Conservation (phyloP, 2,888 invertebrate genomes). For the Drosophila pegasa region DNA sequence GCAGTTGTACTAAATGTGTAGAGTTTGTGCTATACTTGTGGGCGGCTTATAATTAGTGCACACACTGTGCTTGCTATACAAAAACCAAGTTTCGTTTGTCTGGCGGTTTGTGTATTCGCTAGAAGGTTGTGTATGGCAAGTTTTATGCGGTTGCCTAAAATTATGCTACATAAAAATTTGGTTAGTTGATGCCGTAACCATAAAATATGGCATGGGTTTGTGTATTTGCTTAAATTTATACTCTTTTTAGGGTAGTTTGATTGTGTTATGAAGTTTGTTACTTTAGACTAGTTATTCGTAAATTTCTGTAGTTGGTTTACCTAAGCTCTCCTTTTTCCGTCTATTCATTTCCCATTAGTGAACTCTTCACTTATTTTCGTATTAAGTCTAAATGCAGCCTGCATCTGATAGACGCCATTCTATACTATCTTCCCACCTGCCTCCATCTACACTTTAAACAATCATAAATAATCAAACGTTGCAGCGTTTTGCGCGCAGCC, state of each 20-base stretch:
- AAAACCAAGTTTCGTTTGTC: conserved; percentile 25
- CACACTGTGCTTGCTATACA: not conserved
- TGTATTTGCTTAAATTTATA: not conserved
- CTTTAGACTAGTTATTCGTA: not conserved
- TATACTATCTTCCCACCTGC: no score
- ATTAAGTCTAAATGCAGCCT: not conserved
- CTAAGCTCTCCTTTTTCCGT: not conserved
- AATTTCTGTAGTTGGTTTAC: not conserved
- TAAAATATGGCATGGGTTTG: not conserved
- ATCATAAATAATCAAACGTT: conserved; percentile 56
- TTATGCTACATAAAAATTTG: conserved; percentile 6
- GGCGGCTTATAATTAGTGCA: not conserved
- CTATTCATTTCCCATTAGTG: not conserved
- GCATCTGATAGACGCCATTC: no score
- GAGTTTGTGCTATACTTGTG: conserved; percentile 31
- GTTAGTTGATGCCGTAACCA: no score
- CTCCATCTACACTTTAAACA: not conserved
- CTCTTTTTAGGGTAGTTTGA: not conserved
- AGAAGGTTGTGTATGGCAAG: not conserved
- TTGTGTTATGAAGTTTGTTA: not conserved
- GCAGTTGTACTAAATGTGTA: conserved; percentile 10
- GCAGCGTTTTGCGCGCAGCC: conserved; percentile 29
- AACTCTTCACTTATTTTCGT: not conserved
- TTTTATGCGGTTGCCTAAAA: not conserved
- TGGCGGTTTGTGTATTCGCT: not conserved